Percentiles rank a stretch among this genome's conserved stretches.
Conservation (phyloP, 2,797 vertebrate genomes). For the Serranus cabrilla region DNA sequence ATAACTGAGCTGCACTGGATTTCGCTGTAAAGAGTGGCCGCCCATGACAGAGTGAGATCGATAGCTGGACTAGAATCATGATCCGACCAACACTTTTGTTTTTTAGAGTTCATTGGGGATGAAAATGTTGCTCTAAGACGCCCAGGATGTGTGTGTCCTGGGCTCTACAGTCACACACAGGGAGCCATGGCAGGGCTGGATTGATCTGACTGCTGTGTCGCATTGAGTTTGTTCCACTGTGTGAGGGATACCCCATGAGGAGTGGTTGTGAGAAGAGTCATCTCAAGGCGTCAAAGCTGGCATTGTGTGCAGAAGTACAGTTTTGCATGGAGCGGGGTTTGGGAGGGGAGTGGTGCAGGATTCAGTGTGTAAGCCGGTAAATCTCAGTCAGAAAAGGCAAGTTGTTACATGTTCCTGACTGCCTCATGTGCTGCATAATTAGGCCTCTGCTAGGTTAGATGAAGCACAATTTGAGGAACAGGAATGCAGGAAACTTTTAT, state of each 20-base stretch:
- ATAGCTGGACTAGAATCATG: slow-evolving; percentile 27
- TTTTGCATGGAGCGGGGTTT: slow-evolving; percentile 16
- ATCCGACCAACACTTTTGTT: slow-evolving; percentile 14
- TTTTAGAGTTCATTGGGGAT: slow-evolving; percentile 12
- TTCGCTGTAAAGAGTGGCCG: slow-evolving; percentile 15
- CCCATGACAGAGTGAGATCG: slow-evolving; percentile 45
- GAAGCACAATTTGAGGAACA: not conserved
- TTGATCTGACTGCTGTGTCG: slow-evolving; percentile 65
- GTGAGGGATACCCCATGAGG: slow-evolving; percentile 42
- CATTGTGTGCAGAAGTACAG: not conserved
- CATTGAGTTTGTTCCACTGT: slow-evolving; percentile 62
- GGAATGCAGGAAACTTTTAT: not conserved
- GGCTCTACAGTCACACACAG: slow-evolving; percentile 5
- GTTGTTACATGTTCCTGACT: slow-evolving; percentile 32
- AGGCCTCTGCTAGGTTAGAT: not conserved
- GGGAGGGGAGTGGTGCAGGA: not conserved
- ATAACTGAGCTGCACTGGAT: slow-evolving; percentile 45
- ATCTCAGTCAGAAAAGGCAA: slow-evolving; percentile 22
- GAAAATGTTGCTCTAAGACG: slow-evolving; percentile 13
- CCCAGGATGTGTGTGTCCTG: not conserved
- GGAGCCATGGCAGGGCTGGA: slow-evolving; percentile 42
- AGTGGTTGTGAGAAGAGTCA: slow-evolving; percentile 42
- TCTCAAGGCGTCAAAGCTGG: slow-evolving; percentile 31
- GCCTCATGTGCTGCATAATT: slow-evolving; percentile 11
- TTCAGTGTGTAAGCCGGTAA: slow-evolving; percentile 14